Percentiles rank a stretch among this genome's conserved stretches.
Conservation (phyloP, 2,888 invertebrate genomes). For the Melinaea menophilus region DNA sequence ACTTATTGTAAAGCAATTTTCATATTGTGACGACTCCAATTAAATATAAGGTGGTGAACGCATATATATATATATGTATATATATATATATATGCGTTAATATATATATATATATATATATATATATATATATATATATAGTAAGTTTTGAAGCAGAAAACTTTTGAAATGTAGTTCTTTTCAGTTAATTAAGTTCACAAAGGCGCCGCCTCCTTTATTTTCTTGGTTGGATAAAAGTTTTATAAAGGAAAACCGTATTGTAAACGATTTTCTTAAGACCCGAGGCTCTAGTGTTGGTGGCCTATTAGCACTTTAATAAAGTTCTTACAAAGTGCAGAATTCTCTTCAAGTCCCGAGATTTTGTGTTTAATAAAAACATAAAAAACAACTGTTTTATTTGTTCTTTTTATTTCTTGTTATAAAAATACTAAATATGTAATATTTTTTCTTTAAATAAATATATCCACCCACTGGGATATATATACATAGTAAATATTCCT, state of each 20-base stretch:
- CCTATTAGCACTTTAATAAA: not conserved
- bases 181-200: slow-evolving; percentile 9
- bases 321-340: not conserved
- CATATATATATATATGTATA: too few relatives aligned
- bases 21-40: too few relatives aligned
- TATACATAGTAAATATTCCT: slow-evolving; percentile 10
- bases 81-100: too few relatives aligned
- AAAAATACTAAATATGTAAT: too few relatives aligned
- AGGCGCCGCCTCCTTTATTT: slow-evolving; percentile 3
- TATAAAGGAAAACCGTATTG: not conserved
- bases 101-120: too few relatives aligned
- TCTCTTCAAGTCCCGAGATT: slow-evolving; percentile 1
- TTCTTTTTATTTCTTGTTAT: too few relatives aligned
- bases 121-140: too few relatives aligned
- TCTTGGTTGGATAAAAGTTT: slow-evolving; percentile 12
- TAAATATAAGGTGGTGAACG: too few relatives aligned
- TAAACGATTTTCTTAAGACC: not conserved
- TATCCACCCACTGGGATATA: slow-evolving; percentile 5
- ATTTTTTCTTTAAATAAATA: too few relatives aligned
- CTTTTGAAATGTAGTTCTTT: not conserved
- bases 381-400: too few relatives aligned
- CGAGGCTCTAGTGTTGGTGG: not conserved
- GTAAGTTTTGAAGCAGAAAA: not conserved
- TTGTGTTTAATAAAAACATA: not conserved
- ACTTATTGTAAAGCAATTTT: too few relatives aligned